Base-by-base conservation (phyloP, 2,888 invertebrate species). In the Mechanitis messenoides region DNA sequence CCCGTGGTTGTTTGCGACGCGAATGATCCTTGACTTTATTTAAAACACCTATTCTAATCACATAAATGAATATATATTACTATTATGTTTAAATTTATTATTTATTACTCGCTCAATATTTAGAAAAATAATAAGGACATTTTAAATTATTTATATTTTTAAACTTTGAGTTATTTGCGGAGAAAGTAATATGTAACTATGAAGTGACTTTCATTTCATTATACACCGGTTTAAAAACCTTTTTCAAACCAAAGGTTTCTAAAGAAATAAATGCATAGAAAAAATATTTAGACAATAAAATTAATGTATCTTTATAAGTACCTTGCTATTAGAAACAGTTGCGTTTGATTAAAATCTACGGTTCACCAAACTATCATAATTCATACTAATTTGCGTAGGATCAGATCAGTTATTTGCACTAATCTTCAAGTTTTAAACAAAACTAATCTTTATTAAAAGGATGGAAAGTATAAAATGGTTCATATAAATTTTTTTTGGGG, bases 1-100 rank as follows among this genome's bases (percentile, higher is more conserved):
- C 89, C 88, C 89, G 81, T 69, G 74, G 82, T 76, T 84, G 85
- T 85, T 87, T 82, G 83, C 86, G 84, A 85, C 87, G 83, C 84
- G 20, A 81, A 84, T 85, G 79, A 84, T 87, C 84, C 88, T 88
- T 86, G 85, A 85, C 85, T 89, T 87, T 87, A 89, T 89, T 89
- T 83, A 88, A 89, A 87, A 85, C 77, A 72, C 70, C 73, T 71
- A 78, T 76, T 75, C 74, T 65, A 75, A 20, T 20, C 20, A 20
- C 73, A 71, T 72, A 11, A n/a, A 45, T 45, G 12, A n/a, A 45
- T n/a, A 45, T 45, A n/a, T 45, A n/a, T 45, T 45, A 45, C 45
- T 45, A 20, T 20, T 20, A 20, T 20, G 20, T 20, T 20, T 20
- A 20, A 20, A 20, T 20, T 20, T 20, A 20, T 20, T 20, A 20